phyloP scores from a whole-genome alignment of 1,140 invertebrate species.

The Cyphomyrmex costatus region DNA sequence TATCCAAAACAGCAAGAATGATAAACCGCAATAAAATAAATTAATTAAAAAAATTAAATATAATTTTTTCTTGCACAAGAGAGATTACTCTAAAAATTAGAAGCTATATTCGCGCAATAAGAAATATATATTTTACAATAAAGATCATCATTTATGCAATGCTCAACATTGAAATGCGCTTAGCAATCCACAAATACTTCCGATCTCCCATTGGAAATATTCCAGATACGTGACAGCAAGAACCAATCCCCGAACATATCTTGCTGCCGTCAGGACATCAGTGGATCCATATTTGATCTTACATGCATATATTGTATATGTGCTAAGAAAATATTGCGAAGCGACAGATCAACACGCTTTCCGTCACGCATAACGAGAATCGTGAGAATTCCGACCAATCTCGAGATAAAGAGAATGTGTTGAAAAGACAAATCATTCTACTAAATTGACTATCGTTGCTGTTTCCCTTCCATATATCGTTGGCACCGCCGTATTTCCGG shows the following conservation, averaged over 20 bases:
- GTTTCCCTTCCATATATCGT: background rate
- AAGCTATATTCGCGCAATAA: background rate
- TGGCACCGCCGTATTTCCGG: background rate
- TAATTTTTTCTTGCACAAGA: background rate
- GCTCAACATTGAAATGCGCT: background rate
- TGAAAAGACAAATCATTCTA: background rate
- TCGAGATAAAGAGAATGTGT: conserved; percentile 2
- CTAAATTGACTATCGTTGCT: background rate
- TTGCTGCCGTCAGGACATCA: background rate
- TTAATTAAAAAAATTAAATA: background rate
- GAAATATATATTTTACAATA: conserved; percentile 2
- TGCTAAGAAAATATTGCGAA: conserved; percentile 1
- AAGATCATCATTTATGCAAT: background rate
- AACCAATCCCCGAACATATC: background rate
- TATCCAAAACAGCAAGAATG: too few relatives aligned
- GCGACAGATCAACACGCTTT: background rate
- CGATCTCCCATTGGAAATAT: background rate
- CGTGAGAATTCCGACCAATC: background rate
- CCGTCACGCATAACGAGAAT: background rate
- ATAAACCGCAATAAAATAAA: background rate
- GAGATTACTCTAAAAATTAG: background rate
- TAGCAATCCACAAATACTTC: background rate
- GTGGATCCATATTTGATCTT: background rate
- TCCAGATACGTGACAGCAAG: background rate
- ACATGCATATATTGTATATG: background rate